Evolutionary conservation across 1,140 invertebrate species (phyloP).

Genomic region (Leptopilina clavipes): DNA sequence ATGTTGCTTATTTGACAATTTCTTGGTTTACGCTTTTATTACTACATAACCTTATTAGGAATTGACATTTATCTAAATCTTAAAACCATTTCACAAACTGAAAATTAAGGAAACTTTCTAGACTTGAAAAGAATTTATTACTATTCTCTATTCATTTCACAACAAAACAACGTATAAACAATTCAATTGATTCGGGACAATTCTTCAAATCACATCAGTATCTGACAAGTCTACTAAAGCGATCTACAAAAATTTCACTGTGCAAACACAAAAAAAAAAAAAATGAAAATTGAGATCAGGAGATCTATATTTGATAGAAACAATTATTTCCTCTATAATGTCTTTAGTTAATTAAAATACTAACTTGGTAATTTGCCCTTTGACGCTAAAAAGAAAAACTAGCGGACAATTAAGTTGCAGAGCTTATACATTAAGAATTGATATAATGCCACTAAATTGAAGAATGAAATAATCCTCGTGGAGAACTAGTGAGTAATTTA

Average conservation of each 20-base stretch:
- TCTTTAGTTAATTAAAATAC: slow-evolving; percentile 28
- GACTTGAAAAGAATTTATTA: slow-evolving; percentile 1
- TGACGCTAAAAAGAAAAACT: neutral
- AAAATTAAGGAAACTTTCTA: neutral
- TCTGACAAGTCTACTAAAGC: slow-evolving; percentile 1
- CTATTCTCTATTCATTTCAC: slow-evolving; percentile 10
- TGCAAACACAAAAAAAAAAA: neutral
- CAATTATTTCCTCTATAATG: neutral
- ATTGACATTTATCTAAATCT: no score
- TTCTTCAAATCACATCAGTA: slow-evolving; percentile 6
- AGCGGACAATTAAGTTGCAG: neutral
- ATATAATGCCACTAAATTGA: neutral
- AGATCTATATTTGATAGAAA: neutral
- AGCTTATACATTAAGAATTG: neutral
- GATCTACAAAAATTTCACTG: neutral
- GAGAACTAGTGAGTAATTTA: neutral
- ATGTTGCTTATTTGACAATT: slow-evolving; percentile 10
- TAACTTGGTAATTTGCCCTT: neutral
- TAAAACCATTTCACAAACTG: no score
- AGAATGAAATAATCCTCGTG: no score
- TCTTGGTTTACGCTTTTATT: neutral
- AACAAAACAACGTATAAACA: slow-evolving; percentile 30
- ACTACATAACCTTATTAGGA: no score
- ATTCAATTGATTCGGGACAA: slow-evolving; percentile 15
- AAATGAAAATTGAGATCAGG: slow-evolving; percentile 14